Base-by-base conservation (phyloP, 2,797 vertebrate species). In the Otus scops region DNA sequence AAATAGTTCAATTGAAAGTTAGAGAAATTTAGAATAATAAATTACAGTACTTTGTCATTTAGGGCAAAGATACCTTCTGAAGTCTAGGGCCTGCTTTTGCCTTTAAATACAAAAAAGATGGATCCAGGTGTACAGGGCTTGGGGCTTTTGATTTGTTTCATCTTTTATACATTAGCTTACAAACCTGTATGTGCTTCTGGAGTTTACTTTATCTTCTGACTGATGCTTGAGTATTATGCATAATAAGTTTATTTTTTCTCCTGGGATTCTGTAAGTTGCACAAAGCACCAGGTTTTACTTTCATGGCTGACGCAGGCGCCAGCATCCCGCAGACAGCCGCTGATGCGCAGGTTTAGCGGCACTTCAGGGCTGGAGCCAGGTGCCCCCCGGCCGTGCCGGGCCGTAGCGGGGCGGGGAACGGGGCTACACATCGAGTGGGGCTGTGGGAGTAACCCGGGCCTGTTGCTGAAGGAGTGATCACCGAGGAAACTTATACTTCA, bases 161-260 rank as follows among this genome's bases (percentile, higher is more conserved):
- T 91, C 91, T 95, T 94, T 92, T 91, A 95, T 85, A 88, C 87
- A 83, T 94, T 68, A 92, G 41, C 79, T 84, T 71, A 54, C 57
- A 92, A 92, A 92, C 75, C 75, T 89, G 36, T 53, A 4, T 78
- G 87, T 57, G 53, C 81, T 92, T 76, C 64, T 92, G 85, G 81
- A 92, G 87, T 80, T 84, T 83, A 57, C 87, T 95, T 95, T 88
- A 83, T 92, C 75, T 84, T 63, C 82, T 88, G 92, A 77, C 79
- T 85, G 92, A 71, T 69, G 89, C 73, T 79, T 20, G 82, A 64
- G 38, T 53, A 69, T 93, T 96, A 65, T 57, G 61, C 82, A 71
- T 75, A 89, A 65, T 60, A 68, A 21, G 45, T 91, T 85, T 88
- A 43, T 86, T 93, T 94, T 89, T 68, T 38, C 87, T 91, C 91